A percentile compares a stretch with the other conserved stretches of the same genome.
These are phyloP conservation scores for Ectemnius continuus DNA, from an alignment of 2,888 invertebrate species.

Conservation along the genomic window DNA sequence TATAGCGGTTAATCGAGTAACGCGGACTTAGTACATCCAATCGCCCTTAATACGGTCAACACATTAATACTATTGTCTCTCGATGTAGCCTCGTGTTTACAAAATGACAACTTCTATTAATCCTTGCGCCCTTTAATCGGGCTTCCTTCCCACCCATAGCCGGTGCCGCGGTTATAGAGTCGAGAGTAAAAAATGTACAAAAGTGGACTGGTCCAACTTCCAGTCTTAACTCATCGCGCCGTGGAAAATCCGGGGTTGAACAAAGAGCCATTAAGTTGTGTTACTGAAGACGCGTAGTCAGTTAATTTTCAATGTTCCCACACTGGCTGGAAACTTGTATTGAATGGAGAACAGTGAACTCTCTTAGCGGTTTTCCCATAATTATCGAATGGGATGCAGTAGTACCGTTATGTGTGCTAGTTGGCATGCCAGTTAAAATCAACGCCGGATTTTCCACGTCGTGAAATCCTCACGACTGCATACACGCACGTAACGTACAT, in stretches of 20 bases:
- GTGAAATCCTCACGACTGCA: constrained; percentile 6
- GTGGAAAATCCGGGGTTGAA: constrained; percentile 24
- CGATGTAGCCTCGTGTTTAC: constrained; percentile 52
- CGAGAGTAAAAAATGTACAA: constrained; percentile 44
- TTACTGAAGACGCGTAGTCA: neutral
- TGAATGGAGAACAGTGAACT: too few species aligned
- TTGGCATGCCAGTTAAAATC: constrained; percentile 24
- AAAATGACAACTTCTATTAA: constrained; percentile 19
- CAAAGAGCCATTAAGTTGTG: neutral
- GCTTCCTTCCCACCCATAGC: constrained; percentile 6
- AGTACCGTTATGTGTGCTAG: too few species aligned
- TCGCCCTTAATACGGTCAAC: constrained; percentile 32
- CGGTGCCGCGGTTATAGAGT: neutral
- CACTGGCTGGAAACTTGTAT: too few species aligned
- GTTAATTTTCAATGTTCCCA: too few species aligned
- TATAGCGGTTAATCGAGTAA: constrained; percentile 46
- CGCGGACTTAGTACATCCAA: constrained; percentile 24
- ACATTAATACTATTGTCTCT: constrained; percentile 61
- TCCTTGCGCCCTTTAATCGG: constrained; percentile 12
- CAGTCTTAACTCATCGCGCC: constrained; percentile 1
- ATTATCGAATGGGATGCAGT: too few species aligned
- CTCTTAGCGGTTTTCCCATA: too few species aligned
- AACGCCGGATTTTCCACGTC: constrained; percentile 41
- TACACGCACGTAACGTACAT: constrained; percentile 39
- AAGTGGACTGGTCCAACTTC: constrained; percentile 37